These are phyloP conservation scores for Prochilodus magdalenae DNA, from an alignment of 2,113 vertebrate genomes.

Conservation along the genomic window DNA sequence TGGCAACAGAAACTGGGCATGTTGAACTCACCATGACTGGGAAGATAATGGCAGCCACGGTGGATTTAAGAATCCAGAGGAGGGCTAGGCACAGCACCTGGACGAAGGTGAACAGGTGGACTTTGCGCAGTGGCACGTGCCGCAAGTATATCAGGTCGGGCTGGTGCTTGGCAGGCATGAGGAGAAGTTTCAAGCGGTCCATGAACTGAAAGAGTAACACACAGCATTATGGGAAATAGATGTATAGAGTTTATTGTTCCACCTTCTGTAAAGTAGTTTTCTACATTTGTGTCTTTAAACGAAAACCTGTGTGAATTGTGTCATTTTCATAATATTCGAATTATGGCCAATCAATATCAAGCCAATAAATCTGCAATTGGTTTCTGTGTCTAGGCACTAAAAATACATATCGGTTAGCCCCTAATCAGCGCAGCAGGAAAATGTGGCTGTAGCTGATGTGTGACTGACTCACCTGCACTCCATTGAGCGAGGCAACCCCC, in stretches of 20 bases:
- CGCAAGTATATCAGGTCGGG: conserved; percentile 97
- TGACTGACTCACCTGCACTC: conserved; percentile 75
- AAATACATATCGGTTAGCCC: neutral
- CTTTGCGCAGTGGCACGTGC: conserved; percentile 92
- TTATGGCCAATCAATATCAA: too few relatives aligned
- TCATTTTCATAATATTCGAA: too few relatives aligned
- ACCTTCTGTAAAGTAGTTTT: too few relatives aligned
- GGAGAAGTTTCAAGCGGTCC: conserved; percentile 94
- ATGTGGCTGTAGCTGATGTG: neutral
- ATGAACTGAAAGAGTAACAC: conserved; percentile 85
- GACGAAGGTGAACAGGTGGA: conserved; percentile 97
- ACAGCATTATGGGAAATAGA: neutral
- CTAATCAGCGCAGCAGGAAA: neutral
- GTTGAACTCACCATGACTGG: conserved; percentile 90
- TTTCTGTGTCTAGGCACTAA: too few relatives aligned
- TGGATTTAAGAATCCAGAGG: conserved; percentile 98
- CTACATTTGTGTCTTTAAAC: too few relatives aligned
- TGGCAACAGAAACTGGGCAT: neutral
- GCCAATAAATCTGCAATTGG: too few relatives aligned
- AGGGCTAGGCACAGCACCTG: conserved; percentile 92
- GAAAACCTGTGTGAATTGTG: too few relatives aligned
- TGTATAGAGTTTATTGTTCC: too few relatives aligned
- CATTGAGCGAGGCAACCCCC: conserved; percentile 81
- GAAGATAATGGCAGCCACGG: conserved; percentile 97
- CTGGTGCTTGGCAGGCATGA: conserved; percentile 98